Evolutionary conservation across 2,888 invertebrate genomes (phyloP).

Genomic region (Ophion costatus): DNA sequence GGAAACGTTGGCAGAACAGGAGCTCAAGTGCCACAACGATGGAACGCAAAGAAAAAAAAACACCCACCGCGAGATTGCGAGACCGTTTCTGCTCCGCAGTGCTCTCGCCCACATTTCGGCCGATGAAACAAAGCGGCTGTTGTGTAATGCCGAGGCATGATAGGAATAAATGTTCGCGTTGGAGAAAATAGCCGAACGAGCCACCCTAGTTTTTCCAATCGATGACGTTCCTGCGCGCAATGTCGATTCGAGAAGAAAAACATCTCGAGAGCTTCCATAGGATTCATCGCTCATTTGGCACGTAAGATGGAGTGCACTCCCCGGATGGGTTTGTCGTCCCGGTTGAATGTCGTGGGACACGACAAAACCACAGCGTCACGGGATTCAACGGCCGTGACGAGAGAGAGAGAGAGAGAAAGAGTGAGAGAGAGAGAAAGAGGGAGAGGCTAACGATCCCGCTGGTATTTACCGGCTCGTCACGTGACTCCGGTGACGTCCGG

Average conservation of each 20-base stretch:
- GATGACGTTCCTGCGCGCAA: not conserved
- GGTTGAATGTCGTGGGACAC: slow-evolving; percentile 47
- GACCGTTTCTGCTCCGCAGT: too few species aligned
- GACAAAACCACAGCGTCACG: slow-evolving; percentile 75
- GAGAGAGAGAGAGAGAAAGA: not conserved
- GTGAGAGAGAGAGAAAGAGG: too few species aligned
- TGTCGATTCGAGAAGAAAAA: not conserved
- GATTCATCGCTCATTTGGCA: not conserved
- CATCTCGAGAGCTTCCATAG: slow-evolving; percentile 22
- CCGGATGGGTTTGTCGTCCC: slow-evolving; percentile 1
- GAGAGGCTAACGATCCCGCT: slow-evolving; percentile 21
- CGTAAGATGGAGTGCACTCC: not conserved
- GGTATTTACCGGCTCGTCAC: slow-evolving; percentile 31
- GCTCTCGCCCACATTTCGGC: not conserved
- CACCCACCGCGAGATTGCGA: not conserved
- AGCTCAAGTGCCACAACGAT: slow-evolving; percentile 53
- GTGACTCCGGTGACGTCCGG: slow-evolving; percentile 62
- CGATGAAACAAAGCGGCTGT: slow-evolving; percentile 19
- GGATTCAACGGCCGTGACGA: slow-evolving; percentile 78
- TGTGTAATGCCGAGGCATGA: slow-evolving; percentile 21
- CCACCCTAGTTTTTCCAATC: not conserved
- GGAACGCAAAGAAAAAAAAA: slow-evolving; percentile 28
- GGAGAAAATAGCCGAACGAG: not conserved
- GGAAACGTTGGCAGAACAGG: slow-evolving; percentile 64
- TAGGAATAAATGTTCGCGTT: not conserved